These are phyloP conservation scores for Acromyrmex charruanus DNA, from an alignment of 1,140 invertebrate species.

Conservation along the genomic window DNA sequence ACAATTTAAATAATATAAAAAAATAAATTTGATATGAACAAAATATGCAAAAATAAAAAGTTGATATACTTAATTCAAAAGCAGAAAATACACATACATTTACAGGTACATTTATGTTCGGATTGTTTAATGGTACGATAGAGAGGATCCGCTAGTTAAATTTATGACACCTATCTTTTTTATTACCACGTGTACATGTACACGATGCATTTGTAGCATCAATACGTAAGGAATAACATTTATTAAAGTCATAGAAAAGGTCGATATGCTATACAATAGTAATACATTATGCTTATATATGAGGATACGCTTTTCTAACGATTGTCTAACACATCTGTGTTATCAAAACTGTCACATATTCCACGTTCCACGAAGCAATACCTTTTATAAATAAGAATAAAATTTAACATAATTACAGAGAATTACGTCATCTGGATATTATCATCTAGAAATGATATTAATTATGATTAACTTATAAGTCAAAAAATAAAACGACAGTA, in stretches of 20 bases:
- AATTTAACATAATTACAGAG: background rate
- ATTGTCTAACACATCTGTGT: background rate
- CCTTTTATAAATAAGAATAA: background rate
- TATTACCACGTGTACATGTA: background rate
- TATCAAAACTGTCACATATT: background rate
- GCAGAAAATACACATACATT: background rate
- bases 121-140: background rate
- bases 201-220: background rate
- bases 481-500: background rate
- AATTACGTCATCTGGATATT: conserved; percentile 3
- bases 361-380: background rate
- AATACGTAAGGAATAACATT: conserved; percentile 45
- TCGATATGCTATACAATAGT: background rate
- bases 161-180: conserved; percentile 36
- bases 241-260: conserved; percentile 25
- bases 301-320: background rate
- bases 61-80: background rate
- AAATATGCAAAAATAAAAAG: background rate
- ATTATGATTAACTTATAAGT: conserved; percentile 21
- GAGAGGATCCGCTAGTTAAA: background rate
- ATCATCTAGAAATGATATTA: background rate
- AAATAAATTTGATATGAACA: background rate
- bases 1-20: conserved; percentile 1
- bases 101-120: background rate
- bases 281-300: background rate